A percentile compares a stretch with the other conserved stretches of the same genome.
Conservation (phyloP, 2,797 vertebrate species). For the Gymnopithys bicolor region DNA sequence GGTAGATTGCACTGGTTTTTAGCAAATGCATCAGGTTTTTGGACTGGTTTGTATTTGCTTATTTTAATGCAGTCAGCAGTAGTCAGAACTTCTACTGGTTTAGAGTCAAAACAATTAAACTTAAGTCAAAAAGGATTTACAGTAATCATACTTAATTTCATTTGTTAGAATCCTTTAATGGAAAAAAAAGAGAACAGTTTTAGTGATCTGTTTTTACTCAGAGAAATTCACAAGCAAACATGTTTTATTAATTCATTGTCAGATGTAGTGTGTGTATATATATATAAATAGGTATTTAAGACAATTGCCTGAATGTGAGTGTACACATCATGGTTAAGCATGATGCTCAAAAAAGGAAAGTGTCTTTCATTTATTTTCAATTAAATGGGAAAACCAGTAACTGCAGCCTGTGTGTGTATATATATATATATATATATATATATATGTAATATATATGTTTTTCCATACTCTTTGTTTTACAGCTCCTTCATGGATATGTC, state of each 20-base stretch:
- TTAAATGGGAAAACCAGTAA: neutral
- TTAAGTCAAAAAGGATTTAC: neutral
- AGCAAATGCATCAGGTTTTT: neutral
- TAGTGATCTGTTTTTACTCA: neutral
- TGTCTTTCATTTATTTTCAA: conserved; percentile 9
- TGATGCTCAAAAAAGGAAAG: conserved; percentile 19
- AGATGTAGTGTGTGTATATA: neutral
- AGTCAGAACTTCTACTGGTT: neutral
- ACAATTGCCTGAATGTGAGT: conserved; percentile 41
- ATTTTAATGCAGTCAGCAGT: neutral
- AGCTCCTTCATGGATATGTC: neutral
- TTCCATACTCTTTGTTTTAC: neutral
- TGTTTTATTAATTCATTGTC: neutral
- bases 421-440: neutral
- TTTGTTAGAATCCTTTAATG: neutral
- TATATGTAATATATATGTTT: neutral
- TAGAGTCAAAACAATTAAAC: neutral
- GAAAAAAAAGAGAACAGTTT: neutral
- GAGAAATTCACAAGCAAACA: neutral
- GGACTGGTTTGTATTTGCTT: neutral
- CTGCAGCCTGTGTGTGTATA: neutral
- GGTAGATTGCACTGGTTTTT: neutral
- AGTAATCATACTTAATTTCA: neutral
- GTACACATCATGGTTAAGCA: conserved; percentile 10
- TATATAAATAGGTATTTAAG: neutral